Evolutionary conservation across 2,797 vertebrate species (phyloP).

Genomic region (Falco berigora): DNA sequence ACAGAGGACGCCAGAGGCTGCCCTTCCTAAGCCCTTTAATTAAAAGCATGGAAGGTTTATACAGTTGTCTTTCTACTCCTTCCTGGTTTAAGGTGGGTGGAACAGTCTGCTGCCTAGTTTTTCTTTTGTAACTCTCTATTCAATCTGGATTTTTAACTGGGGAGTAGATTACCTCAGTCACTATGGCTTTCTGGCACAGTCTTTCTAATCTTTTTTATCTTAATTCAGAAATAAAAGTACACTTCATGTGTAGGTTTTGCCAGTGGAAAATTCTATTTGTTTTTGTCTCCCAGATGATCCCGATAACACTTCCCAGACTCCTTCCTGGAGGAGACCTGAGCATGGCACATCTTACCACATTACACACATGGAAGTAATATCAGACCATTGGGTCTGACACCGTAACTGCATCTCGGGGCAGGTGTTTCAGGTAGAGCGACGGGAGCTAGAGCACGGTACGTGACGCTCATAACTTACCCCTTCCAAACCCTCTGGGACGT

Average conservation of each 20-base stretch:
- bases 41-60: not conserved
- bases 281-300: not conserved
- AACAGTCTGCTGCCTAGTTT: not conserved
- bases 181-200: rapidly evolving
- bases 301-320: not conserved
- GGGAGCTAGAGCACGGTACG: not conserved
- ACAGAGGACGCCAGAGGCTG: not conserved
- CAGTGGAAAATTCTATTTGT: not conserved
- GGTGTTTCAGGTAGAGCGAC: rapidly evolving
- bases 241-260: not conserved
- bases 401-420: not conserved
- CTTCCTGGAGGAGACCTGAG: not conserved
- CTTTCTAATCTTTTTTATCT: not conserved
- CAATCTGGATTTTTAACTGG: not conserved
- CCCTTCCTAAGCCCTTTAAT: not conserved
- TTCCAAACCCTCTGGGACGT: not conserved
- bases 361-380: not conserved
- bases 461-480: not conserved
- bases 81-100: not conserved
- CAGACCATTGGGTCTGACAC: not conserved
- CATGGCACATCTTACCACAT: not conserved
- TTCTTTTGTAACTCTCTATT: not conserved
- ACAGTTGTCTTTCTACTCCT: not conserved
- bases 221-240: not conserved
- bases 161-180: not conserved